These are phyloP conservation scores for Danio rerio DNA, from an alignment of 2,113 vertebrate genomes.

Conservation along the genomic window DNA sequence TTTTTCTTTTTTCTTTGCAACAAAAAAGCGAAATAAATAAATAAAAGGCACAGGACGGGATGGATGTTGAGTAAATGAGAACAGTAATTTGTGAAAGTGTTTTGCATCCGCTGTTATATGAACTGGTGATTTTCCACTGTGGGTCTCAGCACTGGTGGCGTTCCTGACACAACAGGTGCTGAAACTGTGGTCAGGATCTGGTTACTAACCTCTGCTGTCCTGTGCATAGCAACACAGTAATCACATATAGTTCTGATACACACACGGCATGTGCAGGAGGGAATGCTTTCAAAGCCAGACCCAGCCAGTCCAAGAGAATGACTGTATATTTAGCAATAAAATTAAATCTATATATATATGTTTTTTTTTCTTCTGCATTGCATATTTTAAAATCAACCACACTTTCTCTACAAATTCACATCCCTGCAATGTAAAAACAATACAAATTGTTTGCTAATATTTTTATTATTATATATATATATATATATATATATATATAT, in stretches of 20 bases:
- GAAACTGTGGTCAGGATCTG: constrained; percentile 42
- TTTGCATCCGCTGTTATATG: neutral
- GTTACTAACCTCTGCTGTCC: constrained; percentile 50
- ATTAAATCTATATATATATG: too few species aligned
- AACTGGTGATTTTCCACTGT: constrained; percentile 6
- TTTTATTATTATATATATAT: neutral
- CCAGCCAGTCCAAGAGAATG: neutral
- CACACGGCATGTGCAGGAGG: neutral
- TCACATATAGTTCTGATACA: constrained; percentile 27
- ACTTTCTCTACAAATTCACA: neutral
- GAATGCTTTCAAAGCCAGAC: neutral
- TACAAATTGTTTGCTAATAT: too few species aligned
- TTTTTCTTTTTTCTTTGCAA: neutral
- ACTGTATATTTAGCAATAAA: neutral
- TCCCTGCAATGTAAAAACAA: neutral
- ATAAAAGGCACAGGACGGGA: neutral
- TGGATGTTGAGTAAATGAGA: neutral
- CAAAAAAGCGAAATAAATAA: neutral
- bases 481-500: too few species aligned
- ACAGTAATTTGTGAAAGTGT: neutral
- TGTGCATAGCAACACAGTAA: constrained; percentile 58
- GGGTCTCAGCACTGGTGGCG: neutral
- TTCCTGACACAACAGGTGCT: constrained; percentile 6
- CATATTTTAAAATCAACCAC: neutral
- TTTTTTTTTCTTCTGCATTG: neutral